phyloP scores from a whole-genome alignment of 1,140 invertebrate genomes.

The Papilio aristodemus region DNA sequence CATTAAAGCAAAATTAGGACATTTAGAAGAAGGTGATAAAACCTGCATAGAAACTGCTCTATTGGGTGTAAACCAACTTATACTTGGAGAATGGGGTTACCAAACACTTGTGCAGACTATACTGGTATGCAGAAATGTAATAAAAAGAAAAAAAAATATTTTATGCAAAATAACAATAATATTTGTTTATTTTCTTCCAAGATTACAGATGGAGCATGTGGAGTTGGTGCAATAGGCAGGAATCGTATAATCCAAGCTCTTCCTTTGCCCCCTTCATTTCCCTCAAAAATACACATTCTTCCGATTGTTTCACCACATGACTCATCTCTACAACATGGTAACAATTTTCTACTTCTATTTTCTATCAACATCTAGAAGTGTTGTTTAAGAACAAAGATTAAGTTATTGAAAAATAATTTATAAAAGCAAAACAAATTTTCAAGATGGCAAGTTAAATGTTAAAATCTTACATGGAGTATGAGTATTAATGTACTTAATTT shows the following conservation, averaged over 20 bases:
- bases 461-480: too few relatives aligned
- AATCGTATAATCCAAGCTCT: conserved; percentile 80
- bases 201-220: conserved; percentile 90
- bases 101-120: conserved; percentile 86
- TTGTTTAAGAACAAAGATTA: too few relatives aligned
- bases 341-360: too few relatives aligned
- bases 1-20: conserved; percentile 86
- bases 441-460: too few relatives aligned
- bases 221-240: conserved; percentile 82
- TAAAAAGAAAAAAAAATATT: neutral
- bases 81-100: conserved; percentile 92
- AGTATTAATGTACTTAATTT: too few relatives aligned
- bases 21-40: conserved; percentile 90
- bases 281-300: conserved; percentile 89
- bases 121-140: conserved; percentile 72
- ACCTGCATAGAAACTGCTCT: conserved; percentile 90
- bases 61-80: conserved; percentile 86
- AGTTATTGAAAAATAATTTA: too few relatives aligned
- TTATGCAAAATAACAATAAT: conserved; percentile 16
- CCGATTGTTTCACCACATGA: conserved; percentile 84
- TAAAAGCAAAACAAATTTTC: too few relatives aligned
- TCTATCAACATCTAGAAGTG: too few relatives aligned
- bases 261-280: conserved; percentile 88
- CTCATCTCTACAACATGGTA: conserved; percentile 78
- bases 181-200: conserved; percentile 70